These are phyloP conservation scores for Sebastes hopkinsi DNA, from an alignment of 2,797 vertebrate species.

Conservation along the genomic window DNA sequence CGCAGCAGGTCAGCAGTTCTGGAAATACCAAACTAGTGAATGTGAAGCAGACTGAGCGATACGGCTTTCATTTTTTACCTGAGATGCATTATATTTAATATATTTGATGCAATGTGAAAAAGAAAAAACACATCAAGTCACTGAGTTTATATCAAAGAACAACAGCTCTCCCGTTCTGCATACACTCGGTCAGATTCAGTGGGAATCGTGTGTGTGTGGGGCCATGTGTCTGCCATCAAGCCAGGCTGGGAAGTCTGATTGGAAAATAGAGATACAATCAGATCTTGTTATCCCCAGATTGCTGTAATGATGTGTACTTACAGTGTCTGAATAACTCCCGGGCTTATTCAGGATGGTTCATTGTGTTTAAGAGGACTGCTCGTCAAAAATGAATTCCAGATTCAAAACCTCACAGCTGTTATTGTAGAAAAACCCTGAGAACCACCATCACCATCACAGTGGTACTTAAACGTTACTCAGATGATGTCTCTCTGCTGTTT, in stretches of 20 bases:
- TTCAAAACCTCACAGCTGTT: not conserved
- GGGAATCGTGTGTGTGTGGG: not conserved
- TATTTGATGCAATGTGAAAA: constrained; percentile 46
- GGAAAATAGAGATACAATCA: constrained; percentile 39
- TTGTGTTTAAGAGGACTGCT: constrained; percentile 8
- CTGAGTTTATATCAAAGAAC: constrained; percentile 38
- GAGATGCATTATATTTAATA: not conserved
- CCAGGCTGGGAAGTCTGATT: constrained; percentile 23
- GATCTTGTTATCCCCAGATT: constrained; percentile 24
- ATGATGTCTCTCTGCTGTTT: not conserved
- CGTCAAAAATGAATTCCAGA: constrained; percentile 14
- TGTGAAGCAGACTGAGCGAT: constrained; percentile 61
- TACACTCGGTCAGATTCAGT: not conserved
- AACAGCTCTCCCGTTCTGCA: not conserved
- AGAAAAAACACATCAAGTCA: constrained; percentile 21
- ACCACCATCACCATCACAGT: not conserved
- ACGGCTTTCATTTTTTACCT: not conserved
- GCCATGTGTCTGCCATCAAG: constrained; percentile 50
- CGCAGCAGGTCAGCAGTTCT: constrained; percentile 24
- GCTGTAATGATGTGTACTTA: constrained; percentile 24
- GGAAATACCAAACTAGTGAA: constrained; percentile 72
- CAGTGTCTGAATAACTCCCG: constrained; percentile 4
- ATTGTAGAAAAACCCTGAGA: not conserved
- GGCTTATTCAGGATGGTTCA: constrained; percentile 7
- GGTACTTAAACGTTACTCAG: not conserved